Conservation (phyloP, 30 jellyfish, hydroid and myxozoan species). For the Pelagia noctiluca region DNA sequence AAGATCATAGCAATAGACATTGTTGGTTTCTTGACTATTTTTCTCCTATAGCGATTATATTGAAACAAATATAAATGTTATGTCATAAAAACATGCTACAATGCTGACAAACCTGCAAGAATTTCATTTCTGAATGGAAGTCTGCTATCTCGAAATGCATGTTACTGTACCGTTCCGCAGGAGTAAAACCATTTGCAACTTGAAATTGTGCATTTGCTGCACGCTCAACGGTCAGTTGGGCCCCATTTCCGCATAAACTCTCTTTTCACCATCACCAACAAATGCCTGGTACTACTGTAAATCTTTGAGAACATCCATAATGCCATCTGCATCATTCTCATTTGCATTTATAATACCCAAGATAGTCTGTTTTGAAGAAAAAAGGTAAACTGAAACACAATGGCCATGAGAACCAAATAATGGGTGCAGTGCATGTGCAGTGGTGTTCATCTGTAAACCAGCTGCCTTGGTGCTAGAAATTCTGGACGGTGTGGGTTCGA, state of each 20-base stretch:
- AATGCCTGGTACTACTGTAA: background rate
- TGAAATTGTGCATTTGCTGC: slow-evolving; percentile 14
- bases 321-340: background rate
- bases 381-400: too few species aligned
- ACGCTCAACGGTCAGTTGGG: slow-evolving; percentile 16
- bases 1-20: too few species aligned
- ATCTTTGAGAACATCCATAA: background rate
- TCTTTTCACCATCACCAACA: background rate
- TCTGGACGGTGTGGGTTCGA: too few species aligned
- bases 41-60: too few species aligned
- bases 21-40: too few species aligned
- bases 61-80: too few species aligned
- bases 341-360: background rate
- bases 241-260: background rate
- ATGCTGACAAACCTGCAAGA: background rate
- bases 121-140: slow-evolving; percentile 23
- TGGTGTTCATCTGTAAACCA: too few species aligned
- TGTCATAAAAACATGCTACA: too few species aligned
- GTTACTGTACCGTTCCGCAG: slow-evolving; percentile 6
- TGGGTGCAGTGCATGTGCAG: too few species aligned
- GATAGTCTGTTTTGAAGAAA: too few species aligned
- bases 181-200: slow-evolving; percentile 2
- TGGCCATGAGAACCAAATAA: too few species aligned
- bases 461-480: too few species aligned
- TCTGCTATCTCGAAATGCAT: slow-evolving; percentile 34